Percentiles rank a stretch among this genome's conserved stretches.
Evolutionary conservation across 92 coral and sea anemone species (phyloP).

Genomic region (Nematostella vectensis): DNA sequence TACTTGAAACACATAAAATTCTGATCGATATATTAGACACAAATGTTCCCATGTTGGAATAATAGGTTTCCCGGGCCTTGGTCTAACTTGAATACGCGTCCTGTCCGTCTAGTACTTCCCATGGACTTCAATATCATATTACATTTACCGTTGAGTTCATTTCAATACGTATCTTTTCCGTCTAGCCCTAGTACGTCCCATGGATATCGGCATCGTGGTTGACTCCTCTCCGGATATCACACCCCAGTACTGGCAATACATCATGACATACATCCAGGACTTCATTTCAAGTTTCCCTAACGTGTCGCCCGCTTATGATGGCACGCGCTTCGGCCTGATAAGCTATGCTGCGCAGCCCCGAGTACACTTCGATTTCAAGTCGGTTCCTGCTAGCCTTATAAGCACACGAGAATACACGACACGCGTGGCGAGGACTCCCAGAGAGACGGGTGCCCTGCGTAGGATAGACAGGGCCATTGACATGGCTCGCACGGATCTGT

Average conservation of each 20-base stretch:
- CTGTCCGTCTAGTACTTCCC: too few relatives aligned
- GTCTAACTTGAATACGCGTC: too few relatives aligned
- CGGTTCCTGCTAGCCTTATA: conserved; percentile 39
- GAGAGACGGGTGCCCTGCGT: conserved; percentile 35
- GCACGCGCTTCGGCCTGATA: conserved; percentile 56
- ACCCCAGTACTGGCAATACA: conserved; percentile 36
- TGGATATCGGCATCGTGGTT: conserved; percentile 60
- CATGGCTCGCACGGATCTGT: conserved; percentile 22
- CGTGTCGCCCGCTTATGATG: conserved; percentile 42
- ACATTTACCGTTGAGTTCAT: too few relatives aligned
- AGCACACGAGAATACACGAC: conserved; percentile 32
- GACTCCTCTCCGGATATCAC: conserved; percentile 61
- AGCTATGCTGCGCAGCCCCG: conserved; percentile 41
- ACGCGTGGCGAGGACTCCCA: conserved; percentile 27
- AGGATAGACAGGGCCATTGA: conserved; percentile 39
- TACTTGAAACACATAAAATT: too few relatives aligned
- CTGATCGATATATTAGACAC: too few relatives aligned
- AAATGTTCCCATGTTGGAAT: too few relatives aligned
- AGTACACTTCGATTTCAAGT: conserved; percentile 36
- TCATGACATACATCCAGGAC: conserved; percentile 33
- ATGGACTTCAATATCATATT: too few relatives aligned
- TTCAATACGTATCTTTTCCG: too few relatives aligned
- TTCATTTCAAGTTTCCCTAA: conserved; percentile 36
- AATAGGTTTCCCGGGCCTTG: too few relatives aligned
- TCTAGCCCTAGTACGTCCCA: conserved; percentile 42